phyloP scores from a whole-genome alignment of 2,113 vertebrate species.

The Hydropotes inermis region DNA sequence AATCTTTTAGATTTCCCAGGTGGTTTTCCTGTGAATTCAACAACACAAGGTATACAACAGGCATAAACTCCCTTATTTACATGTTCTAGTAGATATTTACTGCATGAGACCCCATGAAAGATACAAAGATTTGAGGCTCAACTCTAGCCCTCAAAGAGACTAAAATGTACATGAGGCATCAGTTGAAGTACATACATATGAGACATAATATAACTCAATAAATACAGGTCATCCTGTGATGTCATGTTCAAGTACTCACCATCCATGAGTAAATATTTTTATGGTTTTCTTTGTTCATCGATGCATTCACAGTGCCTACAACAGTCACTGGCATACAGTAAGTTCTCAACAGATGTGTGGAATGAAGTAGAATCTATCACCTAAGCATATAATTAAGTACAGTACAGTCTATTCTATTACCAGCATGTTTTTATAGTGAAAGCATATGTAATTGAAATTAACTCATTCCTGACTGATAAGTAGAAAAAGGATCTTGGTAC shows the following conservation, averaged over 20 bases:
- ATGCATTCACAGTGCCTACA: not conserved
- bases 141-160: not conserved
- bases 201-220: not conserved
- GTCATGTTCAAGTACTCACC: not conserved
- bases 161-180: not conserved
- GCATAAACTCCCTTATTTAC: not conserved
- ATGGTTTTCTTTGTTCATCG: not conserved
- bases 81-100: not conserved
- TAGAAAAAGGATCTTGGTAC: not conserved
- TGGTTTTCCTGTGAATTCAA: not conserved
- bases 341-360: not conserved
- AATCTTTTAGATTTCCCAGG: not conserved
- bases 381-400: not conserved
- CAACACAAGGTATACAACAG: not conserved
- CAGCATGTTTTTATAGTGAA: not conserved
- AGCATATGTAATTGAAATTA: not conserved
- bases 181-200: not conserved
- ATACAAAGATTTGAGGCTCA: not conserved
- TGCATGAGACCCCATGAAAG: not conserved
- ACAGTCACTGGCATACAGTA: not conserved
- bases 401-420: not conserved
- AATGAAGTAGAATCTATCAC: not conserved
- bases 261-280: not conserved
- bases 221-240: not conserved
- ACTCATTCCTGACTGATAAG: not conserved